Base-by-base conservation (phyloP, 2,888 invertebrate species). In the Phymatocera aterrima region DNA sequence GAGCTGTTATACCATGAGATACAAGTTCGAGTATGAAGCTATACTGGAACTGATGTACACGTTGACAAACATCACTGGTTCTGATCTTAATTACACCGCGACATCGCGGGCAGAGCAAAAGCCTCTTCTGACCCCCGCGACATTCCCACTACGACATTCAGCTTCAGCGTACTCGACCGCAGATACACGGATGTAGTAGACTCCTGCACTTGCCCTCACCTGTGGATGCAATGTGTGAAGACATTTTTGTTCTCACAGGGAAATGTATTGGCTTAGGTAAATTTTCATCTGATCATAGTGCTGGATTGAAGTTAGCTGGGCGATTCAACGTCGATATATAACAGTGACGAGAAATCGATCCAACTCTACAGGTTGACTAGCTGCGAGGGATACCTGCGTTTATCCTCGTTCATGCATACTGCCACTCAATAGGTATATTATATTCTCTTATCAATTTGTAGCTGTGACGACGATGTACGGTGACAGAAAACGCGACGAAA, bases 11-110 rank as follows among this genome's bases (percentile, higher is more conserved):
- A 40, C 64, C 18, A 37, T 18, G 37, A 37, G 37, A 40, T 64
- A 64, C 37, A 21, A 37, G 18, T 64, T 28, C 28, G 57, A 40
- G 64, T 64, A 37, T 64, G 37, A 64, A 64, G 37, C 40, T 57
- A 64, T 18, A 64, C 18, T 64, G 57, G 12, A 12, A 5, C 37
- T 64, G 37, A 34, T 37, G 37, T 85, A 84, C 3, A 28, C 12
- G 15, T 83, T 83, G 85, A 86, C 84, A 86, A 86, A 87, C 84
- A 86, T 83, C 82, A 81, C 70, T 65, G 79, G 78, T 74, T 81
- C 85, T 86, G 87, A 87, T 87, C 87, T 87, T 87, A 87, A 87
- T 86, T 86, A 83, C 85, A 82, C 84, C 85, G 83, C 81, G 83
- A 84, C 83, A 79, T 37, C 40, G 18, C 37, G n/a, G 21, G 40